Base-by-base conservation (phyloP, 92 coral and sea anemone genomes). In the Phenganax stokvisi region DNA sequence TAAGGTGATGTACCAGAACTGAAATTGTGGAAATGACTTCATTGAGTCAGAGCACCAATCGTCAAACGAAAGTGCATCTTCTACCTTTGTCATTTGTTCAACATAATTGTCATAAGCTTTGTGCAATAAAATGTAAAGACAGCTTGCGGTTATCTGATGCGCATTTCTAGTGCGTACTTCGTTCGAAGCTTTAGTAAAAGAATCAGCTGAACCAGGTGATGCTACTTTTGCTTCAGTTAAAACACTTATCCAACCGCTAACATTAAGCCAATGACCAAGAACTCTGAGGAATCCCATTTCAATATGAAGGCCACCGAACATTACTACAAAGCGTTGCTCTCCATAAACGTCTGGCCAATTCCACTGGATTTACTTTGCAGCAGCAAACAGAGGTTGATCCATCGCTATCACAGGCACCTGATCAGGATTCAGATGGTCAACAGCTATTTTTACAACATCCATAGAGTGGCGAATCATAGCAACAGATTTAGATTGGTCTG, bases 331-430 rank as follows among this genome's bases (percentile, higher is more conserved):
- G 37, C 51, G 54, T 55, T 85, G 65, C 80, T 87, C 88, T 29
- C 88, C 88, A 9, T 72, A 69, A 28, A 51, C 37, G 51, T 81
- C 68, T 56, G 70, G 65, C 82, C 76, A 77, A 51, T 77, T 77
- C 81, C 89, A 87, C 79, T 90, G 90, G n/a, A 87, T 87, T 76
- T 85, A 83, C 71, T 89, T 89, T 8, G 86, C 90, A 20, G 87
- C 57, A n/a, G 90, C 90, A 68, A 15, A 89, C 44, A 89, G 67
- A 9, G 92, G 92, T 71, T 87, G 90, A 57, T 89, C 89, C 31
- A 86, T 17, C 28, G 92, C 89, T 27, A 89, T 73, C 8, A 89
- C 84, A 9, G 92, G 89, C 53, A 85, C 83, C 81, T 89, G 92
- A n/a, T 87, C 80, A 61, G 89, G 89, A 69, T 85, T 87, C 51